phyloP scores from a whole-genome alignment of 1,140 invertebrate species.

The Pseudomyrmex dendroicus region DNA sequence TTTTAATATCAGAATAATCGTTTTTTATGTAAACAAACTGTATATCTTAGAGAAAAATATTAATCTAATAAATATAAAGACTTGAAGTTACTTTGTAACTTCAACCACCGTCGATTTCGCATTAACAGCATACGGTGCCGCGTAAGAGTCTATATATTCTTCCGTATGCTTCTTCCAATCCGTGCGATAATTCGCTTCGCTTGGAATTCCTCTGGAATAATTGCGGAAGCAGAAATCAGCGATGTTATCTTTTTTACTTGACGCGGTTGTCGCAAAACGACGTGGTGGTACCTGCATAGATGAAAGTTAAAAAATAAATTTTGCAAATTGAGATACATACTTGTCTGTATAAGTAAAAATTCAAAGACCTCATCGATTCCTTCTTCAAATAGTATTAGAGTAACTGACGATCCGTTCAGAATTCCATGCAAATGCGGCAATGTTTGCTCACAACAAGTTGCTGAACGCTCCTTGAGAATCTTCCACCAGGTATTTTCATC shows the following conservation, averaged over 20 bases:
- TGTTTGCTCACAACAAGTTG: conserved; percentile 67
- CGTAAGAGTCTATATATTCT: neutral
- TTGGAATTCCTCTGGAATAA: neutral
- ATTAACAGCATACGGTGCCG: neutral
- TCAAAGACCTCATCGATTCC: conserved; percentile 10
- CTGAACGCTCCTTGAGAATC: conserved; percentile 47
- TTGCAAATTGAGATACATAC: no score
- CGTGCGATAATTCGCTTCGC: neutral
- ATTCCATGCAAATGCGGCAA: conserved; percentile 70
- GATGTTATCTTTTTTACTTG: neutral
- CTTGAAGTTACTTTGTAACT: conserved; percentile 7
- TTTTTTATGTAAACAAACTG: neutral
- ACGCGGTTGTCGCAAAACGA: conserved; percentile 24
- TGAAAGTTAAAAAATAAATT: neutral
- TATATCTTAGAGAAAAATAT: neutral
- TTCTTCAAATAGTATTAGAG: conserved; percentile 65
- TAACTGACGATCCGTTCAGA: conserved; percentile 67
- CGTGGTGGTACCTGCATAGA: neutral
- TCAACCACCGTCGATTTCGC: conserved; percentile 24
- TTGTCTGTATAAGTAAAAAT: no score
- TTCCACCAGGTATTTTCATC: conserved; percentile 66
- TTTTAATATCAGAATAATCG: neutral
- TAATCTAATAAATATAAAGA: neutral
- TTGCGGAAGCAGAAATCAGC: no score
- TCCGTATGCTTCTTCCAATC: neutral